These are phyloP conservation scores for Rhingia campestris DNA, from an alignment of 2,888 invertebrate species.

Conservation along the genomic window DNA sequence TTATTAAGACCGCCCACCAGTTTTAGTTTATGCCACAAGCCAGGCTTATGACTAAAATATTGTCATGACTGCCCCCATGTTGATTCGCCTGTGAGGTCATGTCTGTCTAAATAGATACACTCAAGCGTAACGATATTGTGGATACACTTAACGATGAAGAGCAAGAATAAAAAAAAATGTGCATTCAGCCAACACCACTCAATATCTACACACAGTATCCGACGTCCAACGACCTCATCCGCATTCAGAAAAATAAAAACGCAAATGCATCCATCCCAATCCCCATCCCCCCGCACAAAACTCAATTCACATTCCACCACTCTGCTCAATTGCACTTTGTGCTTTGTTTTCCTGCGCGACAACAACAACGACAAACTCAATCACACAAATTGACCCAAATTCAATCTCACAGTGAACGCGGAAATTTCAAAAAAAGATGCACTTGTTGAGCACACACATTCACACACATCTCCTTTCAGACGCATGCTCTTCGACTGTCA, in stretches of 20 bases:
- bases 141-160: constrained; percentile 53
- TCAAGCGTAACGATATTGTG: constrained; percentile 63
- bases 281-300: not conserved
- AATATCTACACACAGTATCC: constrained; percentile 26
- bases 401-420: constrained; percentile 38
- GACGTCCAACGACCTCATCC: constrained; percentile 40
- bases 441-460: constrained; percentile 65
- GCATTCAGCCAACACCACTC: constrained; percentile 48
- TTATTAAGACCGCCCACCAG: too few species aligned
- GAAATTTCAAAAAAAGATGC: constrained; percentile 6
- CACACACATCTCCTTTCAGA: constrained; percentile 39
- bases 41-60: not conserved
- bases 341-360: constrained; percentile 36
- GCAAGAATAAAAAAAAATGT: constrained; percentile 17
- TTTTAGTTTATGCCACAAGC: too few species aligned
- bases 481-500: constrained; percentile 57
- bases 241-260: constrained; percentile 10
- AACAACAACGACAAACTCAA: constrained; percentile 55
- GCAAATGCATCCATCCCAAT: constrained; percentile 27
- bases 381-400: constrained; percentile 73
- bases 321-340: constrained; percentile 36
- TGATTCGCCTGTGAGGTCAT: constrained; percentile 39
- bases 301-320: constrained; percentile 21
- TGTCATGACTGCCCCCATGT: constrained; percentile 33
- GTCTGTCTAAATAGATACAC: constrained; percentile 50